Percentiles rank a stretch among this genome's conserved stretches.
These are phyloP conservation scores for Petaurus breviceps DNA, from an alignment of 2,113 vertebrate species.

Conservation along the genomic window DNA sequence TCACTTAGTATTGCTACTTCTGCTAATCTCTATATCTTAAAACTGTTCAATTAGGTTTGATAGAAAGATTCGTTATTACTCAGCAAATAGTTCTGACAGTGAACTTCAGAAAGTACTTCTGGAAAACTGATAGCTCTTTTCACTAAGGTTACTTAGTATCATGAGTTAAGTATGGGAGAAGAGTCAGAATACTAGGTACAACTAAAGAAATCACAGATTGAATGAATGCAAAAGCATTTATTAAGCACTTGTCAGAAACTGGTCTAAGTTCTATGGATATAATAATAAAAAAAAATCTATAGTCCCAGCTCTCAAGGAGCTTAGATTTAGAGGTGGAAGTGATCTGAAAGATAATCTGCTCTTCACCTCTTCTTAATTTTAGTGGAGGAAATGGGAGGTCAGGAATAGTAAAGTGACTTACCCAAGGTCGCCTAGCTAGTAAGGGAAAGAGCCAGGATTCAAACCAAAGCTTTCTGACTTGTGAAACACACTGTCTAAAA, in stretches of 20 bases:
- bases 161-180: neutral
- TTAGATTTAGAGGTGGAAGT: neutral
- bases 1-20: neutral
- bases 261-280: neutral
- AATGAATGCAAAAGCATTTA: neutral
- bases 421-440: neutral
- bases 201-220: neutral
- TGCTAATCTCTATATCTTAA: neutral
- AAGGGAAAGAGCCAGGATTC: neutral
- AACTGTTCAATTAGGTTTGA: neutral
- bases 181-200: neutral
- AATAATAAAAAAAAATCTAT: neutral
- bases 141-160: neutral
- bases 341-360: neutral
- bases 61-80: neutral
- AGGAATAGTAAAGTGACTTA: neutral
- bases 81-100: neutral
- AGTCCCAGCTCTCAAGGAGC: neutral
- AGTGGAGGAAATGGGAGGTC: neutral
- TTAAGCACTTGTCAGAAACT: neutral
- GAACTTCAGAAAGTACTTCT: neutral
- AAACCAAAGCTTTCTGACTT: neutral
- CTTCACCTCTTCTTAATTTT: neutral
- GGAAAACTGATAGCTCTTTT: neutral
- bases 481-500: neutral